phyloP scores from a whole-genome alignment of 2,113 vertebrate species.

The Cygnus buccinator region DNA sequence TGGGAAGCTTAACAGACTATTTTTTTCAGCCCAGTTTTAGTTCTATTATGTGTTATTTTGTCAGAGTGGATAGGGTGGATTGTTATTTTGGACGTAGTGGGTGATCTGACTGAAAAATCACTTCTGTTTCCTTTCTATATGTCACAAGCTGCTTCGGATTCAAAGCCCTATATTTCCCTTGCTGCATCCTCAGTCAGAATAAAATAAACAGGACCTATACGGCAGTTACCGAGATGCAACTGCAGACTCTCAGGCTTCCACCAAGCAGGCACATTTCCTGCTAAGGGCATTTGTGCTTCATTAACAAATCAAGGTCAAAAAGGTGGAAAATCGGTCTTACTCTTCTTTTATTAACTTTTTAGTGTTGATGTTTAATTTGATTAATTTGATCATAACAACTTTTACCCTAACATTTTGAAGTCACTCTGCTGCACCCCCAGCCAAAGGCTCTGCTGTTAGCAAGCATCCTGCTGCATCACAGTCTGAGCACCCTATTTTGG shows the following conservation, averaged over 20 bases:
- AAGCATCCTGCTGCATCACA: not conserved
- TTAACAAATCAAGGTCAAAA: not conserved
- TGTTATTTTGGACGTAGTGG: conserved; percentile 68
- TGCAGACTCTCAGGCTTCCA: not conserved
- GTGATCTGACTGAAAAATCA: conserved; percentile 52
- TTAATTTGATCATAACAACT: not conserved
- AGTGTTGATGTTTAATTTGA: not conserved
- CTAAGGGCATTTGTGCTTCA: not conserved
- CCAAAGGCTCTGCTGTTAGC: not conserved
- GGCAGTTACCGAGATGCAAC: not conserved
- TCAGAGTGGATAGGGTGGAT: conserved; percentile 64
- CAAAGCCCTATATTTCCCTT: not conserved
- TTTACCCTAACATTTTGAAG: not conserved
- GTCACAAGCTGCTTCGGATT: conserved; percentile 37
- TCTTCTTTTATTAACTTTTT: not conserved
- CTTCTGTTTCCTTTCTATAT: conserved; percentile 53
- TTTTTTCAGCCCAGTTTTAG: conserved; percentile 64
- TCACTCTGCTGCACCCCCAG: not conserved
- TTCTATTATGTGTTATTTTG: conserved; percentile 70
- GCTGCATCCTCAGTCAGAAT: not conserved
- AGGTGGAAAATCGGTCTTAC: not conserved
- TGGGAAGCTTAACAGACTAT: conserved; percentile 58
- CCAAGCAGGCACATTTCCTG: not conserved
- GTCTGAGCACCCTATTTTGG: not conserved
- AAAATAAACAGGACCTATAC: not conserved